phyloP scores from a whole-genome alignment of 2,797 vertebrate genomes.

The Phrynocephalus forsythii region DNA sequence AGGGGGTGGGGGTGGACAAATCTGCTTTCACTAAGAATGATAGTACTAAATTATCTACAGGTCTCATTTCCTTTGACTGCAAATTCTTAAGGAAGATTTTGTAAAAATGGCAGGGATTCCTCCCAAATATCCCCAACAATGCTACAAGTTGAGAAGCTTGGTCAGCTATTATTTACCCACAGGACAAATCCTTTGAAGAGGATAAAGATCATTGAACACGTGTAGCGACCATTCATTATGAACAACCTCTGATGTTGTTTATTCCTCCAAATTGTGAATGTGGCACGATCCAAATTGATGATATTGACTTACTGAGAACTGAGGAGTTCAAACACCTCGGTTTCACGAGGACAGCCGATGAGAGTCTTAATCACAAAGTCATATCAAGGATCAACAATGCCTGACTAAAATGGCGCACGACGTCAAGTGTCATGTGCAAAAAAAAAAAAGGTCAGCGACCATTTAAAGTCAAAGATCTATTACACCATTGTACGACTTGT shows the following conservation, averaged over 20 bases:
- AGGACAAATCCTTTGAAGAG: not conserved
- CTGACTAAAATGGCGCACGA: too few species aligned
- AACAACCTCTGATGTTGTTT: constrained; percentile 16
- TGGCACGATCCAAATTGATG: not conserved
- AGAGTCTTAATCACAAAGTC: too few species aligned
- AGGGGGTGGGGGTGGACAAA: too few species aligned
- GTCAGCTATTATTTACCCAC: not conserved
- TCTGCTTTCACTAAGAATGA: not conserved
- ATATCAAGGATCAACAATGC: too few species aligned
- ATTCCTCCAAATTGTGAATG: not conserved
- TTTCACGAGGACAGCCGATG: not conserved
- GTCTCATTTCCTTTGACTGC: constrained; percentile 4
- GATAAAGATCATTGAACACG: not conserved
- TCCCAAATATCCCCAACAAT: not conserved
- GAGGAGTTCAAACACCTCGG: too few species aligned
- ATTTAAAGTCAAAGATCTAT: too few species aligned
- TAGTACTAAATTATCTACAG: not conserved
- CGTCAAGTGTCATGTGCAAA: too few species aligned
- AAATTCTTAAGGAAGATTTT: constrained; percentile 17
- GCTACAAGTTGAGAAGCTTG: not conserved
- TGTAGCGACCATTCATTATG: not conserved
- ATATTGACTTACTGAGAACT: too few species aligned
- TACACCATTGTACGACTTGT: too few species aligned
- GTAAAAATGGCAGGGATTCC: too few species aligned
- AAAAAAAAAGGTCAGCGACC: too few species aligned